A percentile compares a stretch with the other conserved stretches of the same genome.
Conservation (phyloP, 2,888 invertebrate species). For the Romanomermis culicivorax region DNA sequence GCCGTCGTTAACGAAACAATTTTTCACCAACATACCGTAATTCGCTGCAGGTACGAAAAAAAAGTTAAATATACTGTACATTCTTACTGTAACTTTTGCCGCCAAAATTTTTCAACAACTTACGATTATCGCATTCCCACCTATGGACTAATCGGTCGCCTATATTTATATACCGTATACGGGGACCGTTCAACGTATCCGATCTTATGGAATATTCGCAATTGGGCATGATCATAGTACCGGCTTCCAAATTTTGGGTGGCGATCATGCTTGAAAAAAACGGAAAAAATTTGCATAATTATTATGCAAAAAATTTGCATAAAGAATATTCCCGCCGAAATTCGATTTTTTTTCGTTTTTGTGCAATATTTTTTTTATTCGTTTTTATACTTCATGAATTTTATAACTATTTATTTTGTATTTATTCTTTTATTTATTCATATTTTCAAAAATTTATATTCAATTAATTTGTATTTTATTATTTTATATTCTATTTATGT, state of each 20-base stretch:
- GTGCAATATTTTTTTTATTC: too few relatives aligned
- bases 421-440: too few relatives aligned
- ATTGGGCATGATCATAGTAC: constrained; percentile 17
- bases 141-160: constrained; percentile 19
- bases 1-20: constrained; percentile 17
- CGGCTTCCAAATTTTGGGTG: constrained; percentile 17
- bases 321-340: too few relatives aligned
- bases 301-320: too few relatives aligned
- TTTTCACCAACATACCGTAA: constrained; percentile 20
- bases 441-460: too few relatives aligned
- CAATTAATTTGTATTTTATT: too few relatives aligned
- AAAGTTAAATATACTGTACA: background rate
- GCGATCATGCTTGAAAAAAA: constrained; percentile 14
- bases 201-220: constrained; percentile 19
- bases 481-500: too few relatives aligned
- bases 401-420: too few relatives aligned
- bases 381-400: too few relatives aligned
- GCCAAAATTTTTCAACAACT: background rate
- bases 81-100: background rate
- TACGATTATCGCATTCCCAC: constrained; percentile 21
- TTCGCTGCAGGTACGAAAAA: too few relatives aligned
- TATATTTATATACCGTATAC: constrained; percentile 14
- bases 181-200: constrained; percentile 17
- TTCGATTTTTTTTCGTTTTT: too few relatives aligned
- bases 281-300: too few relatives aligned